Evolutionary conservation across 2,797 vertebrate species (phyloP).

Genomic region (Acrossocheilus fasciatus): DNA sequence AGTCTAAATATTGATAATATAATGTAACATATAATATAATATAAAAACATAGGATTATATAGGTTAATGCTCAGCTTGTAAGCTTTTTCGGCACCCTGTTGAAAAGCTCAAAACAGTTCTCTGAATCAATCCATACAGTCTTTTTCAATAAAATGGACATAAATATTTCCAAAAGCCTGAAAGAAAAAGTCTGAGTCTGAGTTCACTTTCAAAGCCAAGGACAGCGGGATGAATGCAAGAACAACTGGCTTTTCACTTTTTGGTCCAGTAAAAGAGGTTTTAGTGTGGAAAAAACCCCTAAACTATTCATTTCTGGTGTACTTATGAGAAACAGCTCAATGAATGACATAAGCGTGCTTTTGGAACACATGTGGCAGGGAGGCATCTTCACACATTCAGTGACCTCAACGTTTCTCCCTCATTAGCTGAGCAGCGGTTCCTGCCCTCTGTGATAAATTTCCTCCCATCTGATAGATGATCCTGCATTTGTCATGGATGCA

Average conservation of each 20-base stretch:
- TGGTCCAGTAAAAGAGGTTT: neutral
- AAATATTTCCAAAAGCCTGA: neutral
- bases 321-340: slow-evolving; percentile 9
- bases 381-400: slow-evolving; percentile 11
- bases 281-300: neutral
- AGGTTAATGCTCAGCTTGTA: neutral
- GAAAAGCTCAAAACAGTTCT: neutral
- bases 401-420: slow-evolving; percentile 40
- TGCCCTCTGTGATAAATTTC: slow-evolving; percentile 25
- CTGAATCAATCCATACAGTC: neutral
- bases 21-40: neutral
- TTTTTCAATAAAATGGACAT: neutral
- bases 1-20: neutral
- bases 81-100: neutral
- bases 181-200: neutral
- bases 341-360: neutral
- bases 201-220: neutral
- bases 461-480: slow-evolving; percentile 41
- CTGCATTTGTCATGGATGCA: slow-evolving; percentile 10
- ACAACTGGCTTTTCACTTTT: neutral
- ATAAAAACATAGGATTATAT: neutral
- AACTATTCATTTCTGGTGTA: neutral
- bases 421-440: slow-evolving; percentile 30
- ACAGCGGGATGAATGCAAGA: neutral
- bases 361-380: neutral